phyloP scores from a whole-genome alignment of 2,888 invertebrate genomes.

The Nomada fucata region DNA sequence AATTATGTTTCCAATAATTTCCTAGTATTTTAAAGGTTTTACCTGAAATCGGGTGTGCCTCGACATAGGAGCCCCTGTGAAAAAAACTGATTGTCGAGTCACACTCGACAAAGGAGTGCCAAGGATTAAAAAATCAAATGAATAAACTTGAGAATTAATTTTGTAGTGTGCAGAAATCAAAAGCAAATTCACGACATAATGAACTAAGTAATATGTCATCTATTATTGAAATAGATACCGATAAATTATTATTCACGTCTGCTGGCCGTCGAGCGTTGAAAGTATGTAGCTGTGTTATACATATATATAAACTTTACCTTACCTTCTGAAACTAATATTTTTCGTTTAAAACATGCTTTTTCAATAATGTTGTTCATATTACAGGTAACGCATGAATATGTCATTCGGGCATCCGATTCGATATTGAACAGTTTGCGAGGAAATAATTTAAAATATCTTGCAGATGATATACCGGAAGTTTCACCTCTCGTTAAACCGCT shows the following conservation, averaged over 20 bases:
- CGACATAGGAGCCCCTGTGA: no score
- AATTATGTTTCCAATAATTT: no score
- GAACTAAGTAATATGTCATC: conserved; percentile 71
- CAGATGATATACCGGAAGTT: conserved; percentile 57
- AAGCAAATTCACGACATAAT: conserved; percentile 10
- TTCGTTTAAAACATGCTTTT: neutral
- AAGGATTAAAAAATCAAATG: no score
- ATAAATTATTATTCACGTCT: conserved; percentile 80
- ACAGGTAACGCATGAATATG: conserved; percentile 89
- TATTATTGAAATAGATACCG: conserved; percentile 80
- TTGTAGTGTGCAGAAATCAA: conserved; percentile 52
- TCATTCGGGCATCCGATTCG: conserved; percentile 89
- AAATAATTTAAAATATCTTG: conserved; percentile 66
- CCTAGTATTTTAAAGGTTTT: no score
- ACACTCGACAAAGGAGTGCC: no score
- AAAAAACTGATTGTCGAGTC: no score
- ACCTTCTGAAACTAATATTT: neutral
- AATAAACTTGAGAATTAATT: neutral
- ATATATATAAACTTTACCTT: neutral
- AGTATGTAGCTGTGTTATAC: conserved; percentile 1
- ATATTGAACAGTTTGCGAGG: conserved; percentile 85
- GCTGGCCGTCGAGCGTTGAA: conserved; percentile 71
- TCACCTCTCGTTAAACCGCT: conserved; percentile 84
- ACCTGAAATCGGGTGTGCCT: no score
- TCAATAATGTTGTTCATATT: conserved; percentile 39